Base-by-base conservation (phyloP, 2,797 vertebrate genomes). In the Paguma larvata region DNA sequence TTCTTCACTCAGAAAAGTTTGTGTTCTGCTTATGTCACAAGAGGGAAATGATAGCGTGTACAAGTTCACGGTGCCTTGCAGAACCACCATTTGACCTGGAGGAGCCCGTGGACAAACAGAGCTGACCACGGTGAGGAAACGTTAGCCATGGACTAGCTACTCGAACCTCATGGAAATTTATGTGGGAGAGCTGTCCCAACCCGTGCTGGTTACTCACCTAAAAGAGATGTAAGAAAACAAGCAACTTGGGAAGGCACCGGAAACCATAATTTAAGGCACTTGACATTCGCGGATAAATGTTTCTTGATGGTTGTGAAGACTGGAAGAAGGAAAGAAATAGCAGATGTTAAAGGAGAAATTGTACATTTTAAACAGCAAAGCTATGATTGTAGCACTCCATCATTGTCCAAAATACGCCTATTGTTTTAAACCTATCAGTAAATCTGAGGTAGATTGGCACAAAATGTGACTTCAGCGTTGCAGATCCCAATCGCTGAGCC, bases 221-320 rank as follows among this genome's bases (percentile, higher is more conserved):
- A 92, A 59, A 62, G 38, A 95, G 89, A 83, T 1, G 38, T 3
- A 32, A 53, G 96, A 27, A 91, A 93, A 87, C 3, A 1, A 80
- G 13, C 21, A 19, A 0, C 59, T 79, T 79, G 25, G 15, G 18
- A 89, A 92, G 51, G 18, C 63, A 5, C 14, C 12, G 48, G 63
- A 86, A 79, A n/a, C 85, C 67, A 44, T 97, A 44, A 87, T 80
- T 46, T 77, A 94, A 95, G 73, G 34, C 46, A 48, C 53, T 88
- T 56, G n/a, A 27, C 87, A 75, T 27, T 87, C 78, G 38, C 56
- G 56, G 91, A 59, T 89, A 78, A 51, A 90, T 79, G 79, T 72
- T 93, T 89, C 73, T 77, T 84, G 56, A 89, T 85, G 72, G 16
- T 27, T 30, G 7, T 56, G 51, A 95, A 88, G 62, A 48, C 41